These are phyloP conservation scores for Tragelaphus buxtoni DNA, from an alignment of 2,113 vertebrate genomes.

Conservation along the genomic window DNA sequence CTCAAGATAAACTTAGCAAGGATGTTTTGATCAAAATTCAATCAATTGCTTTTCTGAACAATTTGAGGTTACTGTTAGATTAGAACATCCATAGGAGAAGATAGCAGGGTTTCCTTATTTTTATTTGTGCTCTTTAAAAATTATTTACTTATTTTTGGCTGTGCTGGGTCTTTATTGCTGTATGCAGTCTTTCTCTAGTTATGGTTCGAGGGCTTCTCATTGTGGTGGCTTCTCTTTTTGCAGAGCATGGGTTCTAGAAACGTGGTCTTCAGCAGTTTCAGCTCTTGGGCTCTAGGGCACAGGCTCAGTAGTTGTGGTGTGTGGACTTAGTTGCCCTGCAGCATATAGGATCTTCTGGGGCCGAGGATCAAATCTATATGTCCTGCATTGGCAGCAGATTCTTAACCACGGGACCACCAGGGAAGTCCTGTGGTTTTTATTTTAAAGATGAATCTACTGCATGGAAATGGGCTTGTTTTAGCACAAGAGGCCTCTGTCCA, in stretches of 20 bases:
- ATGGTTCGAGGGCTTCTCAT: neutral
- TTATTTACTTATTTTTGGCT: neutral
- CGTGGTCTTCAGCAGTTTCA: neutral
- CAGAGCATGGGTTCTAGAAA: neutral
- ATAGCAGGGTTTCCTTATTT: neutral
- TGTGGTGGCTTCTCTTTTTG: neutral
- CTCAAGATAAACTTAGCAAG: constrained; percentile 24
- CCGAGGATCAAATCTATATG: neutral
- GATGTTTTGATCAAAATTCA: neutral
- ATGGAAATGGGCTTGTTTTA: neutral
- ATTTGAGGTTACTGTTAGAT: neutral
- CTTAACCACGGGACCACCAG: neutral
- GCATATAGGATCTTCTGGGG: neutral
- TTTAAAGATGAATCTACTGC: neutral
- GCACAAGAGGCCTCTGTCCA: neutral
- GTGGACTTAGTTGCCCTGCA: neutral
- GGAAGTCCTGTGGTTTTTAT: neutral
- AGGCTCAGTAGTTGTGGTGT: neutral
- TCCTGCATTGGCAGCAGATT: neutral
- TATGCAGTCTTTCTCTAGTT: neutral
- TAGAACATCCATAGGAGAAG: neutral
- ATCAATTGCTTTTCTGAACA: neutral
- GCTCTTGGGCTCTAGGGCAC: neutral
- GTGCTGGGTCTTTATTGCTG: neutral
- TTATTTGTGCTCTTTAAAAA: neutral